phyloP scores from a whole-genome alignment of 2,113 vertebrate species.

The Chlorodrepanis virens region DNA sequence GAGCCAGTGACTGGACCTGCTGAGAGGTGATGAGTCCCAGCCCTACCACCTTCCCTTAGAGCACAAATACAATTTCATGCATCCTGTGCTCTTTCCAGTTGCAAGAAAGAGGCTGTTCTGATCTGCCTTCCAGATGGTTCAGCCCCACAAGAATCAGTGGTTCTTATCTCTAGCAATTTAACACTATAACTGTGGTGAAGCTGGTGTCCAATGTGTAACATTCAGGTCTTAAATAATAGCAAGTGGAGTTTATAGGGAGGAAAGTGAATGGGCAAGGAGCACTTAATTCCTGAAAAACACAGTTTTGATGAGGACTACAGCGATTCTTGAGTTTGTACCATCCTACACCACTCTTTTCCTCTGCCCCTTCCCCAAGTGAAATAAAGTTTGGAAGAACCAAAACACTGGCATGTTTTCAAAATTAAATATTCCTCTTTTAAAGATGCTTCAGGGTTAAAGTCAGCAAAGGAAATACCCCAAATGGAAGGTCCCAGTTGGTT shows the following conservation, averaged over 20 bases:
- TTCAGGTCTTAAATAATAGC: neutral
- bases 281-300: neutral
- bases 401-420: neutral
- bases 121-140: neutral
- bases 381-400: neutral
- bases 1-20: neutral
- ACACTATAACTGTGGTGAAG: neutral
- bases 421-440: neutral
- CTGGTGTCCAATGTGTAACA: neutral
- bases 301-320: neutral
- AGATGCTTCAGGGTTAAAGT: neutral
- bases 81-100: neutral
- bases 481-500: neutral
- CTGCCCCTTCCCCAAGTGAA: neutral
- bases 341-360: neutral
- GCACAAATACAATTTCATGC: neutral
- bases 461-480: neutral
- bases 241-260: neutral
- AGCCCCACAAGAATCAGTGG: neutral
- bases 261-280: neutral
- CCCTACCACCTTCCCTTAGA: neutral
- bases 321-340: neutral
- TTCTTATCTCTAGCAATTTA: neutral
- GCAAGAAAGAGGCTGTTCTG: neutral
- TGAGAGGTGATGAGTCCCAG: neutral